phyloP scores from a whole-genome alignment of 2,888 invertebrate genomes.

The Parnassius mnemosyne region DNA sequence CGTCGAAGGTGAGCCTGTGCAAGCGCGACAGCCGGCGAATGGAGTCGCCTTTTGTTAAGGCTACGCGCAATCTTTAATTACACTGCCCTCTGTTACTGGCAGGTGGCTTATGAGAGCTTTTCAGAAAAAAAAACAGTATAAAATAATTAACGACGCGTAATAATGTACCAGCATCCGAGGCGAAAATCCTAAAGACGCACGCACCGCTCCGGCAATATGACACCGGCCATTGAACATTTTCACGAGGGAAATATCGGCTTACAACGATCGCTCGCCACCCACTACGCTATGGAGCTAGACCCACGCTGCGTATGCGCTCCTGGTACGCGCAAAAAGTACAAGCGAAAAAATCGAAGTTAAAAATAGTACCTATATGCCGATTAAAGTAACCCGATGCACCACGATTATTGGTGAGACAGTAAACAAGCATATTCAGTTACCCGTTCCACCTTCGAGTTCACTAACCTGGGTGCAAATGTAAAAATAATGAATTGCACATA shows the following conservation, averaged over 20 bases:
- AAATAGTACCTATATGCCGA: conserved; percentile 22
- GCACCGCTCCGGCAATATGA: conserved; percentile 65
- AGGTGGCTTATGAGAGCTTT: conserved; percentile 70
- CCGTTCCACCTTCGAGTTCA: conserved; percentile 38
- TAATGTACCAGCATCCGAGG: conserved; percentile 77
- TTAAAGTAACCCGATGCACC: conserved; percentile 34
- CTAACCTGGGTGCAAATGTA: conserved; percentile 51
- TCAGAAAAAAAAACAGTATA: conserved; percentile 61
- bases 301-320: conserved; percentile 43
- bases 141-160: conserved; percentile 79
- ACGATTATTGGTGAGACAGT: conserved; percentile 34
- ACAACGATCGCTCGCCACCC: conserved; percentile 68
- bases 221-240: conserved; percentile 75
- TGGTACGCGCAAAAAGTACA: conserved; percentile 37
- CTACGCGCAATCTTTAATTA: conserved; percentile 67
- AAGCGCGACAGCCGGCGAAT: conserved; percentile 32
- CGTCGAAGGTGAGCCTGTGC: conserved; percentile 63
- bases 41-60: conserved; percentile 49
- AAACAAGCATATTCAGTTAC: conserved; percentile 39
- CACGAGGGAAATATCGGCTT: conserved; percentile 77
- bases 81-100: conserved; percentile 51
- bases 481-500: conserved; percentile 60
- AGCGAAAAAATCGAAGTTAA: conserved; percentile 27
- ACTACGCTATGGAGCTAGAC: conserved; percentile 50
- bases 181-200: conserved; percentile 76